Evolutionary conservation across 1,140 invertebrate species (phyloP), one percentile per base, ranked within the genome.

Genomic region (Drusus annulatus): DNA sequence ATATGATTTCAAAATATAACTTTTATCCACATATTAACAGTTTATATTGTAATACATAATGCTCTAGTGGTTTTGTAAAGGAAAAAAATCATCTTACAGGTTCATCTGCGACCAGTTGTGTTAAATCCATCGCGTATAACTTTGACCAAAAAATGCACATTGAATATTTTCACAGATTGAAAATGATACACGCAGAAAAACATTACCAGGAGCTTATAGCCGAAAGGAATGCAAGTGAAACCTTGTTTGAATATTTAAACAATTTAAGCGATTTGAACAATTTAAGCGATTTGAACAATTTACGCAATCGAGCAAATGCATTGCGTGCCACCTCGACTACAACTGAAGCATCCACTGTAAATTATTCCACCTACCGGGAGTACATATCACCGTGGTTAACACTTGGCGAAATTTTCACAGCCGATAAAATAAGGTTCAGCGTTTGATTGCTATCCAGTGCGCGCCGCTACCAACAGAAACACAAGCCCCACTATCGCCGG

Each of bases 321-420:
- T 65, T 3, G 62, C 62, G 62, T 65, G 28, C n/a, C 28, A 25
- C 62, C 36, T 45, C 36, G 36, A 45, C 36, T 45, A 45, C 36
- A 45, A 45, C 36, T 45, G 36, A 45, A 45, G 36, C 36, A 45
- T 13, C 1, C 36, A 45, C 36, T 45, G 36, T 45, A 45, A 45
- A 45, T 45, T 13, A 45, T 45, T 45, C 36, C 13, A 45, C 62
- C 23, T 10, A 65, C n/a, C 25, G 36, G 19, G 16, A 31, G 28
- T 25, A n/a, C 25, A 23, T 8, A 13, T 15, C 28, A 28, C 17
- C 6, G 28, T 25, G n/a, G 10, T 65, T 65, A 25, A 65, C 62
- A 65, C 62, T 65, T 65, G 2, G 62, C 62, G 15, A 65, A 65
- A 60, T 25, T 45, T 65, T 65, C 62, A 28, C 62, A 28, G 62